Percentiles rank a stretch among this genome's conserved stretches.
Evolutionary conservation across 2,113 vertebrate species (phyloP).

Genomic region (Ophthalmolycus amberensis): DNA sequence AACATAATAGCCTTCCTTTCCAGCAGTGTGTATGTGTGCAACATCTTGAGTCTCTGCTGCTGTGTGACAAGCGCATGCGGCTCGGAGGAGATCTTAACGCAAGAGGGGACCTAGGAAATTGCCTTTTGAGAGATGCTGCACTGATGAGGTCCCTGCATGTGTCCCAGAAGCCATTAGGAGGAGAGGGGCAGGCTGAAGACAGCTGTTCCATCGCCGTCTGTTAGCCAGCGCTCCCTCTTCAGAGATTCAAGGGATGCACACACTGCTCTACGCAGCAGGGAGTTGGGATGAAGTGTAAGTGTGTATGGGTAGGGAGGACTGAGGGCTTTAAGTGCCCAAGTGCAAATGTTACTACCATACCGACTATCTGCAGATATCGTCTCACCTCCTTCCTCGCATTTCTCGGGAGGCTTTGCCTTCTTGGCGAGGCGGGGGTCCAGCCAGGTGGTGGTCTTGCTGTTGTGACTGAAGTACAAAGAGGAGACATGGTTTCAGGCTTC

Average conservation of each 20-base stretch:
- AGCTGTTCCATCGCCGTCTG: slow-evolving; percentile 54
- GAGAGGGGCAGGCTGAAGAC: slow-evolving; percentile 34
- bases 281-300: neutral
- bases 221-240: slow-evolving; percentile 45
- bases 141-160: slow-evolving; percentile 73
- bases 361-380: neutral
- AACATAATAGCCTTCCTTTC: slow-evolving; percentile 55
- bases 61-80: slow-evolving; percentile 62
- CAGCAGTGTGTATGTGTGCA: slow-evolving; percentile 41
- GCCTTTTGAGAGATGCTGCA: slow-evolving; percentile 68
- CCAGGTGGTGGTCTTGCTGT: slow-evolving; percentile 99
- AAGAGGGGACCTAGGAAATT: slow-evolving; percentile 69
- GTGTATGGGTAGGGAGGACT: neutral
- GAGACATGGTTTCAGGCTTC: slow-evolving; percentile 22
- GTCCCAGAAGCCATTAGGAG: slow-evolving; percentile 70
- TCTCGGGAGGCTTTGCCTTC: slow-evolving; percentile 97
- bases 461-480: slow-evolving; percentile 87
- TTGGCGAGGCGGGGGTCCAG: slow-evolving; percentile 97
- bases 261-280: slow-evolving; percentile 13
- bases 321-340: neutral
- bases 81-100: slow-evolving; percentile 65
- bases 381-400: slow-evolving; percentile 97
- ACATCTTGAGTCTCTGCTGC: slow-evolving; percentile 49
- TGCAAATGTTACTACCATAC: neutral
- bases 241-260: slow-evolving; percentile 22